Base-by-base conservation (phyloP, 2,113 vertebrate genomes). In the Silurus meridionalis region DNA sequence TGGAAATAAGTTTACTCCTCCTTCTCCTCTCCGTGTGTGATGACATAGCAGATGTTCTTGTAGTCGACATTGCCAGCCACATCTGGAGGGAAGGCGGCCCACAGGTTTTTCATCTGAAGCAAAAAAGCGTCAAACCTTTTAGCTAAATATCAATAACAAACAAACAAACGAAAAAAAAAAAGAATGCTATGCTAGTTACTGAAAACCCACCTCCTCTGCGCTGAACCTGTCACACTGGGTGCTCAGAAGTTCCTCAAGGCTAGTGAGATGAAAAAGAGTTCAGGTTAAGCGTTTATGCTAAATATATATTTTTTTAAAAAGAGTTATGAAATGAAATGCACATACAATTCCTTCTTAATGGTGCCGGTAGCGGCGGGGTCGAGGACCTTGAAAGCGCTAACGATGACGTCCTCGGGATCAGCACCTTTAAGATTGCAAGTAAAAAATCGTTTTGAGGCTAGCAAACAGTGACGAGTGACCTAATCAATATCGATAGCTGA, bases 31-130 rank as follows among this genome's bases (percentile, higher is more conserved):
- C 97, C 97, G 67, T 97, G 97, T 91, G 97, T 98, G 94, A 97
- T 98, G 94, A 98, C 96, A 28, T 98, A 96, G 94, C 96, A 97
- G 95, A 98, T 97, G 92, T 96, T 97, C 95, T 98, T 98, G 95
- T 97, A 98, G 94, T 97, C 97, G 3, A 96, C 93, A 3, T 96
- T 96, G 91, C 95, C 95, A 21, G 92, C 94, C 83, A 96, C 95
- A 89, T 96, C 95, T 3, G 95, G 95, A 50, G 95, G 95, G 87
- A 96, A 96, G 50, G 95, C 95, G 0, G 94, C 93, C 95, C 95
- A 96, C 91, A 96, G 94, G 89, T 96, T 96, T 89, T 91, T 96
- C 88, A 96, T 95, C 95, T 96, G 90, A 1, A 17, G 52, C 3
- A 83, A n/a, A 21, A 37, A 7, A 17, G 25, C 11, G 57, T 81